Evolutionary conservation across 30 jellyfish, hydroid and myxozoan genomes (phyloP).

Genomic region (Cassiopea xamachana): DNA sequence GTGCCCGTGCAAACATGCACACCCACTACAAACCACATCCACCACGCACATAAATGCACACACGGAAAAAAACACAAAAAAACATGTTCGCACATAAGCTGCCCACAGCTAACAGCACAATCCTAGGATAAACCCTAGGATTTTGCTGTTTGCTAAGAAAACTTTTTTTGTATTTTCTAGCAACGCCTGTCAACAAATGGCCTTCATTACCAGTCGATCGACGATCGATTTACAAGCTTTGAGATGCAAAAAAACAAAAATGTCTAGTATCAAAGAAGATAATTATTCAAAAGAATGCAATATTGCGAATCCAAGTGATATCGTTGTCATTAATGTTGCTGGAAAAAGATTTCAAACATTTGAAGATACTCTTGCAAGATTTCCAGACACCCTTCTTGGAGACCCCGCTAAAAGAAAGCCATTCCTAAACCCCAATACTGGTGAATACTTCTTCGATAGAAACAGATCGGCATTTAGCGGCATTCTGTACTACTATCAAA

Average conservation of each 20-base stretch:
- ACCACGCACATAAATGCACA: too few relatives aligned
- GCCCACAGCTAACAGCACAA: too few relatives aligned
- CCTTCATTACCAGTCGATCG: conserved; percentile 44
- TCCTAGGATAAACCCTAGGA: background rate
- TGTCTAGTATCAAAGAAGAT: conserved; percentile 38
- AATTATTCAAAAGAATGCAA: background rate
- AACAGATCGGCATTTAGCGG: conserved; percentile 94
- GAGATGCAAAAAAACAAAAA: conserved; percentile 32
- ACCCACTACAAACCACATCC: too few relatives aligned
- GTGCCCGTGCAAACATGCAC: too few relatives aligned
- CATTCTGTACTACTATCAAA: conserved; percentile 83
- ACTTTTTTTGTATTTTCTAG: background rate
- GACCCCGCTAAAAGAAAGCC: conserved; percentile 85
- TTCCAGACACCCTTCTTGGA: conserved; percentile 93
- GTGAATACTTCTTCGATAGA: conserved; percentile 95
- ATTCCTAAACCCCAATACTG: conserved; percentile 73
- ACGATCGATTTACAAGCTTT: conserved; percentile 25
- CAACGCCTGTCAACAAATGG: conserved; percentile 32
- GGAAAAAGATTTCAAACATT: conserved; percentile 92
- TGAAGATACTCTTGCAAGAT: conserved; percentile 85
- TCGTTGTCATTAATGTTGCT: conserved; percentile 69
- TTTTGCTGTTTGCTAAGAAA: background rate
- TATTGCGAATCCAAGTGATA: conserved; percentile 31
- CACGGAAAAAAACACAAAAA: too few relatives aligned
- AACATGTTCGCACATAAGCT: too few relatives aligned